Evolutionary conservation across 2,797 vertebrate genomes (phyloP).

Genomic region (Synaphobranchus kaupii): DNA sequence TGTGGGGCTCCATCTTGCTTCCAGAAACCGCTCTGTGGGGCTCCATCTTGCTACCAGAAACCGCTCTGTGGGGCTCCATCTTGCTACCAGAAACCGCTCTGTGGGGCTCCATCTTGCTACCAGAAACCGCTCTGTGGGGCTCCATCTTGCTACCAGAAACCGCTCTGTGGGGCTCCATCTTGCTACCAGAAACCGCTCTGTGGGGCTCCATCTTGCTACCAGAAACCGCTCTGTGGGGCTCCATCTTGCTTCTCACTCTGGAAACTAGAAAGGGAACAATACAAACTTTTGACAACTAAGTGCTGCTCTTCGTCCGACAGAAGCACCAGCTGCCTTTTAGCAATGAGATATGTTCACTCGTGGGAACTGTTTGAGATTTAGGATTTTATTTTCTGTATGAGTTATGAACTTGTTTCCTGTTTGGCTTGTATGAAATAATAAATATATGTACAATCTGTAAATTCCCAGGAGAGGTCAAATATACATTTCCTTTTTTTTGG

Average conservation of each 20-base stretch:
- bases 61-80: neutral
- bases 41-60: neutral
- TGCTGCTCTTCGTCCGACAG: conserved; percentile 13
- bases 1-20: neutral
- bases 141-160: neutral
- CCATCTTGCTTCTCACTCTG: neutral
- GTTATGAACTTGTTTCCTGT: neutral
- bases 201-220: no score
- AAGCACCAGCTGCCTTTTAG: conserved; percentile 23
- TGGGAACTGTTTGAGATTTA: conserved; percentile 12
- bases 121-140: neutral
- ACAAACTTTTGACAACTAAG: neutral
- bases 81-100: no score
- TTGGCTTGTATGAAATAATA: conserved; percentile 10
- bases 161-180: no score
- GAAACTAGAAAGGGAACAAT: neutral
- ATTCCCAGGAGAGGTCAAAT: neutral
- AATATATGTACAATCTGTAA: conserved; percentile 18
- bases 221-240: neutral
- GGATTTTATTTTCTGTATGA: conserved; percentile 1
- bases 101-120: neutral
- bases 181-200: neutral
- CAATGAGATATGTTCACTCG: neutral
- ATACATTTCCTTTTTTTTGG: conserved; percentile 15
- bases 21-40: no score